Base-by-base conservation (phyloP, 1,140 invertebrate genomes). In the Trichonephila inaurata region DNA sequence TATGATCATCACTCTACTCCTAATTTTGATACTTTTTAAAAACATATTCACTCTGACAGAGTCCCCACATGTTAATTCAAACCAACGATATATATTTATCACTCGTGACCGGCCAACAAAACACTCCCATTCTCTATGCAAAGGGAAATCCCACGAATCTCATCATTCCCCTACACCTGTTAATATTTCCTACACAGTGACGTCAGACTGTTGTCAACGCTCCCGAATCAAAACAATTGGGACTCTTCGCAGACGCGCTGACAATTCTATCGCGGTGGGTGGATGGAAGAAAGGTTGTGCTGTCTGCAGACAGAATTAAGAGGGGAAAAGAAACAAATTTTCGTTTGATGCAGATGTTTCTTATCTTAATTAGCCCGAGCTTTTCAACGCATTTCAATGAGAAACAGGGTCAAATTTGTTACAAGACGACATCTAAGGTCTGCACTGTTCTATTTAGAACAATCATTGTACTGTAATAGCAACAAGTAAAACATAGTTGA, bases 161-260 rank as follows among this genome's bases (percentile, higher is more conserved):
- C 62, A 62, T 16, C 85, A 6, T 58, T 8, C 14, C 18, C 4
- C n/a, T 81, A 69, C 88, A 90, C 88, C 88, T 90, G 88, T 60
- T 72, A 90, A 72, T 72, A 24, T 28, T 72, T 72, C 62, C 60
- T 28, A n/a, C 28, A 19, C 40, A 8, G 21, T 66, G 44, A 83
- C 81, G 87, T 89, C 61, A 89, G 12, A 16, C 87, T 16, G n/a
- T 89, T 89, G 87, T 89, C 60, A 60, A 40, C 62, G 87, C 87
- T 8, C 12, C 33, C 16, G 7, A 66, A 40, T 66, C 44, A 10
- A 72, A 33, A 72, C 69, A 72, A 72, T 72, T 10, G 69, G 28
- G 28, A 28, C 28, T 72, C 28, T 3, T 28, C 69, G 10, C 28
- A 28, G 24, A 28, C 14, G 2, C 16, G 69, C 6, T 72, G 69